Base-by-base conservation (phyloP, 2,888 invertebrate species). In the Eupithecia vulgata region DNA sequence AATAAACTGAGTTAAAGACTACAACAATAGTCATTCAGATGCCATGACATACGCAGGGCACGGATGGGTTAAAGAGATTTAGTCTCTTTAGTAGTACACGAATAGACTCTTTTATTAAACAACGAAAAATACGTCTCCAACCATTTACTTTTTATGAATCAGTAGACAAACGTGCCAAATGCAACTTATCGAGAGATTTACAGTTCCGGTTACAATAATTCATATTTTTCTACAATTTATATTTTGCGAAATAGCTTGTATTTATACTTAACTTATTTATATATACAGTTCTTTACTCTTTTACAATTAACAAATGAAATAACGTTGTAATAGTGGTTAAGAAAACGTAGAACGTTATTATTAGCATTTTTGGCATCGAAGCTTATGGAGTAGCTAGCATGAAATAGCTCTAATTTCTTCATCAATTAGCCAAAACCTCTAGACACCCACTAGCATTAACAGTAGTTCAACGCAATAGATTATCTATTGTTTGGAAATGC, bases 221-320 rank as follows among this genome's bases (percentile, higher is more conserved):
- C 10, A 64, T 74, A 74, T 71, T 71, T 67, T 69, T 75, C 61
- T 75, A 71, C 52, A 40, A 34, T 34, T 61, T 65, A 66, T 68
- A 65, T 52, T 37, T 64, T 64, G 59, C 25, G 13, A 37, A 70
- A 48, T 66, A 67, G 59, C 25, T 62, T 65, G 48, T 52, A 21
- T 52, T 52, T 52, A 5, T 15, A 59, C 65, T 64, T 68, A 70
- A 57, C 25, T 52, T 57, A 21, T 52, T 57, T n/a, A n/a, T n/a
- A n/a, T n/a, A n/a, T n/a, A 57, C 12, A 57, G 25, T 25, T 52
- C 52, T 48, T 48, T 45, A 17, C n/a, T 48, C 48, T 25, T 57
- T 68, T 48, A 73, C 34, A 42, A 34, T 42, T 48, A 34, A 69
- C 34, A 62, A 62, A 25, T 35, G 62, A 37, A 64, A 15, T 48